These are phyloP conservation scores for Agrenia bidenticulata DNA, from an alignment of 2,888 invertebrate genomes.

Conservation along the genomic window DNA sequence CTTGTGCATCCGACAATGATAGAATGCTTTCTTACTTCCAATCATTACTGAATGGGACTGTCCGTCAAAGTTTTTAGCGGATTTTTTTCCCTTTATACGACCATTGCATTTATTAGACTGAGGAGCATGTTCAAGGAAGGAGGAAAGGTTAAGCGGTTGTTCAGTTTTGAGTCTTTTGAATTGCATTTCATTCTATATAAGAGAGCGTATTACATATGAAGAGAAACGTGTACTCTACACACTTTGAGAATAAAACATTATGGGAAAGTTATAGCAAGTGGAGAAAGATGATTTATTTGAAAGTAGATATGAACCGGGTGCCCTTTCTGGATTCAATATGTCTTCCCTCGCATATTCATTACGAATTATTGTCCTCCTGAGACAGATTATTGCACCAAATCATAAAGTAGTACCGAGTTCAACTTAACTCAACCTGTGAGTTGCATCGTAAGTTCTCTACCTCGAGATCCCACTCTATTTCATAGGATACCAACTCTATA, in stretches of 20 bases:
- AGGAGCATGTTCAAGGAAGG: no score
- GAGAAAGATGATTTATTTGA: constrained; percentile 50
- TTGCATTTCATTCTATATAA: no score
- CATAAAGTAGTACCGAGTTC: constrained; percentile 48
- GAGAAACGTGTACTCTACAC: no score
- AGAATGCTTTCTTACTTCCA: background rate
- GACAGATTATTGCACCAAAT: constrained; percentile 54
- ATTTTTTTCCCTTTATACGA: no score
- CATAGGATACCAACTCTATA: background rate
- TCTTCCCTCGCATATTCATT: constrained; percentile 53
- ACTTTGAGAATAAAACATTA: constrained; percentile 26
- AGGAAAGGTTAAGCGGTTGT: no score
- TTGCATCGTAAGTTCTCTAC: constrained; percentile 10
- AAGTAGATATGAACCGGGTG: constrained; percentile 50
- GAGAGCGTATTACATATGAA: no score
- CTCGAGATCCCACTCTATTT: background rate
- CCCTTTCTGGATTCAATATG: constrained; percentile 51
- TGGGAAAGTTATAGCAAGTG: constrained; percentile 15
- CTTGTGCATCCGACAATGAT: constrained; percentile 3
- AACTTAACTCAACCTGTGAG: constrained; percentile 21
- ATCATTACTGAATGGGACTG: no score
- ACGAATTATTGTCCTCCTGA: constrained; percentile 53
- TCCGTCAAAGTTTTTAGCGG: no score
- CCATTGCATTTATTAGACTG: no score
- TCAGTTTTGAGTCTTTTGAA: no score